phyloP scores from a whole-genome alignment of 53 echinoderm and acorn worm genomes.

The Holothuria scabra region DNA sequence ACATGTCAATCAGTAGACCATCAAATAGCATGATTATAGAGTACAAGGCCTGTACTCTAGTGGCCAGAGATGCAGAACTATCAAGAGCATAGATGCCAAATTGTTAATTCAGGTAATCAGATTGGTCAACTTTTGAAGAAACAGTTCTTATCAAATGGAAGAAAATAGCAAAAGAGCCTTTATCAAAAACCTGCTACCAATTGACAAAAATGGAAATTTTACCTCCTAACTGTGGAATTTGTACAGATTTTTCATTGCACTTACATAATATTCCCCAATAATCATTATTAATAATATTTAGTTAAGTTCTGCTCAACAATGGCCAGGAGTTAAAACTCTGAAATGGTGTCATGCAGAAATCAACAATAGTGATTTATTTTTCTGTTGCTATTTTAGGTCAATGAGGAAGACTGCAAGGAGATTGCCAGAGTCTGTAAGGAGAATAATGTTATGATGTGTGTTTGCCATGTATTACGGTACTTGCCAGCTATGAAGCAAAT shows the following conservation, averaged over 20 bases:
- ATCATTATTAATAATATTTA: neutral
- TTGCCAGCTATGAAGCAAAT: constrained; percentile 75
- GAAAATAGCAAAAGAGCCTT: too few species aligned
- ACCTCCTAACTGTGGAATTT: too few species aligned
- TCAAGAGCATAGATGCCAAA: too few species aligned
- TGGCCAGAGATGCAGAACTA: too few species aligned
- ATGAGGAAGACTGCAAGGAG: constrained; percentile 83
- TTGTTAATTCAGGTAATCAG: neutral
- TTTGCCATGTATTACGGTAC: constrained; percentile 82
- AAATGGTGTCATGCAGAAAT: neutral
- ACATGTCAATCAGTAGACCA: too few species aligned
- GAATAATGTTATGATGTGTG: constrained; percentile 77
- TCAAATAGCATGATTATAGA: too few species aligned
- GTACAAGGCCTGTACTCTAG: too few species aligned
- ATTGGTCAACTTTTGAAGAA: neutral
- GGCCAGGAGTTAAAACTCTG: neutral
- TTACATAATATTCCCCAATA: neutral
- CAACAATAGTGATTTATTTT: too few species aligned
- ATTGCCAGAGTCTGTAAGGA: constrained; percentile 67
- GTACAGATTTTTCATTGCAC: too few species aligned
- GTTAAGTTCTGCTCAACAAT: neutral
- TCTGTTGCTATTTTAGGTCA: constrained; percentile 53
- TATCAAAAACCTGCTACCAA: too few species aligned
- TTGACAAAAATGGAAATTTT: too few species aligned
- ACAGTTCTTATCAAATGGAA: too few species aligned